Evolutionary conservation across 2,797 vertebrate genomes (phyloP).

Genomic region (Dermochelys coriacea): DNA sequence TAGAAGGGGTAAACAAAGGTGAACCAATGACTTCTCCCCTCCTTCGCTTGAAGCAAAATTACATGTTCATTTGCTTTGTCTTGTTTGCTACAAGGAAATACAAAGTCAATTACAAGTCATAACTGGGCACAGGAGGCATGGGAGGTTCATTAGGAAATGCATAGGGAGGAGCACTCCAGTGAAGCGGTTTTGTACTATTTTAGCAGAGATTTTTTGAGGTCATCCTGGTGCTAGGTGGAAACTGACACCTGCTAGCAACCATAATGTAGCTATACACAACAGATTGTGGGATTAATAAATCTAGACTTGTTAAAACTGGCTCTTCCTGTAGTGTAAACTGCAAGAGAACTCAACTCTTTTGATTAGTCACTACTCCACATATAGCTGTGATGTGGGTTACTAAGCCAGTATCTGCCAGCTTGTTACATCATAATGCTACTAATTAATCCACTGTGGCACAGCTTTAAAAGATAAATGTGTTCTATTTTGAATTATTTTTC

Average conservation of each 20-base stretch:
- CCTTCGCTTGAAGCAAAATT: background rate
- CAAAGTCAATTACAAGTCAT: rapidly evolving
- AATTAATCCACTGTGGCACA: background rate
- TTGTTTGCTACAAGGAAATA: background rate
- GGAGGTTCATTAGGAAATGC: rapidly evolving
- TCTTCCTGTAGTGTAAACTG: background rate
- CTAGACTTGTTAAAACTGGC: background rate
- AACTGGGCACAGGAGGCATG: background rate
- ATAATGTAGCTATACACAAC: background rate
- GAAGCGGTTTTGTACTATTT: background rate
- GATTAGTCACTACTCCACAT: background rate
- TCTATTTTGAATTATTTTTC: background rate
- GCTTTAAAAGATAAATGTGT: background rate
- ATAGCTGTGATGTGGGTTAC: rapidly evolving
- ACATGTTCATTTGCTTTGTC: background rate
- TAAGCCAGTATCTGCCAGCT: rapidly evolving
- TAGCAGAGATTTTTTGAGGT: background rate
- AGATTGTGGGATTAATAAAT: background rate
- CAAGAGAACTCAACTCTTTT: rapidly evolving
- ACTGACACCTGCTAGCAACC: background rate
- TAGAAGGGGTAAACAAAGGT: background rate
- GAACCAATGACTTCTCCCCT: background rate
- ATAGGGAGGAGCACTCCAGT: rapidly evolving
- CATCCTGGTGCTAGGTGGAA: background rate
- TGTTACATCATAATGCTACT: background rate